Evolutionary conservation across 2,113 vertebrate genomes (phyloP), one percentile per base, ranked within the genome.

Genomic region (Neotoma lepida): DNA sequence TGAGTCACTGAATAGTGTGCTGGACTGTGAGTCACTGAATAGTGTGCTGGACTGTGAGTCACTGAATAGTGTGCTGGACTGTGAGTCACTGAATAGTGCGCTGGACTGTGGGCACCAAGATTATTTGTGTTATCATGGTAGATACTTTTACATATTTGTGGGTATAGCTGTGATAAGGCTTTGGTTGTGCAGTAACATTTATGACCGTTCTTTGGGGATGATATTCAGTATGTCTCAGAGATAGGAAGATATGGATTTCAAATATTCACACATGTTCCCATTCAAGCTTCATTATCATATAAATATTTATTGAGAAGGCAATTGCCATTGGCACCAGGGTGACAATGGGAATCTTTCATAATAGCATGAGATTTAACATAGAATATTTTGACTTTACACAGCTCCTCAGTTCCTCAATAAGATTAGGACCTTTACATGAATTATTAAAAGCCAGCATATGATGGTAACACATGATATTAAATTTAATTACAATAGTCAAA

Each of bases 241-340:
- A 90, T 17, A 81, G 4, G 61, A 64, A 89, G 78, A 84, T 70
- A 44, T 24, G 56, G 51, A 82, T 87, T 90, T 91, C 22, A 88
- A 71, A 71, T 78, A 51, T 26, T 33, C 9, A 51, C 22, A 39
- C 6, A 64, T 4, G 33, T 93, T 94, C 7, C 70, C 18, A 22
- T 84, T 63, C 92, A 54, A 94, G 93, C 1, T 2, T n/a, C 51
- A 77, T 94, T 76, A 87, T 89, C 22, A 68, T 63, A 76, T 95
- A 95, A 94, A 85, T 88, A 85, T n/a, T 41, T 80, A 35, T n/a
- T 81, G 41, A 91, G 39, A 80, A 89, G 24, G 18, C 20, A 51
- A 93, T 81, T 71, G 70, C 13, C 49, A 49, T 51, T 73, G 28
- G 26, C 56, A 74, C 41, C 9, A 51, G 4, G 17, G 63, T 39